Conservation (phyloP, 2,888 invertebrate genomes). For the Hoplodrina ambigua region DNA sequence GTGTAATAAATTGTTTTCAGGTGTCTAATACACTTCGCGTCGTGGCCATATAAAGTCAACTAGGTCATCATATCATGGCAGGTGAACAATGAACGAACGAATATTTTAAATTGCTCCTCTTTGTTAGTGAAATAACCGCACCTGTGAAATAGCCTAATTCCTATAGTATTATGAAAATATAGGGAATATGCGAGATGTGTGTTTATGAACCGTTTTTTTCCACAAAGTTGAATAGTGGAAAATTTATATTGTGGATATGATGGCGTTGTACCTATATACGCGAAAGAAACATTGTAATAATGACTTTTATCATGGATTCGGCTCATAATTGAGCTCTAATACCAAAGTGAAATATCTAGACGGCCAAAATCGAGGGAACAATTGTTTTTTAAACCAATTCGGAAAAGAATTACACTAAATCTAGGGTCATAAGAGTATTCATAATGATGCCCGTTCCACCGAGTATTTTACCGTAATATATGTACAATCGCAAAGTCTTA, state of each 20-base stretch:
- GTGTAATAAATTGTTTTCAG: slow-evolving; percentile 21
- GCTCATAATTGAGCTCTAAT: no score
- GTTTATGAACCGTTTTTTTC: background rate
- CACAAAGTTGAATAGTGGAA: background rate
- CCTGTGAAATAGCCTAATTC: background rate
- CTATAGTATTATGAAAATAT: background rate
- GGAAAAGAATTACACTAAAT: no score
- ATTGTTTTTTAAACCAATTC: no score
- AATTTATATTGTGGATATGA: background rate
- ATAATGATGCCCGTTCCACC: no score
- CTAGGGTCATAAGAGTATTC: no score
- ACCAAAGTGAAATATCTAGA: no score
- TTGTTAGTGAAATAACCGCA: background rate
- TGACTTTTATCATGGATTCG: no score
- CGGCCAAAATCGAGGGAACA: no score
- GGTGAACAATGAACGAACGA: slow-evolving; percentile 13
- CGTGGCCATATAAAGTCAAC: slow-evolving; percentile 2
- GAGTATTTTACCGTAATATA: no score
- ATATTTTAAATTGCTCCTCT: slow-evolving; percentile 28
- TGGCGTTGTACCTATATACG: background rate
- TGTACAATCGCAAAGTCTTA: no score
- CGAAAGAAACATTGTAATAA: background rate
- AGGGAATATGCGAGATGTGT: no score
- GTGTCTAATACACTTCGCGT: slow-evolving; percentile 2
- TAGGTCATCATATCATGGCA: slow-evolving; percentile 17